Base-by-base conservation (phyloP, 1,140 invertebrate species). In the Lerema accius region DNA sequence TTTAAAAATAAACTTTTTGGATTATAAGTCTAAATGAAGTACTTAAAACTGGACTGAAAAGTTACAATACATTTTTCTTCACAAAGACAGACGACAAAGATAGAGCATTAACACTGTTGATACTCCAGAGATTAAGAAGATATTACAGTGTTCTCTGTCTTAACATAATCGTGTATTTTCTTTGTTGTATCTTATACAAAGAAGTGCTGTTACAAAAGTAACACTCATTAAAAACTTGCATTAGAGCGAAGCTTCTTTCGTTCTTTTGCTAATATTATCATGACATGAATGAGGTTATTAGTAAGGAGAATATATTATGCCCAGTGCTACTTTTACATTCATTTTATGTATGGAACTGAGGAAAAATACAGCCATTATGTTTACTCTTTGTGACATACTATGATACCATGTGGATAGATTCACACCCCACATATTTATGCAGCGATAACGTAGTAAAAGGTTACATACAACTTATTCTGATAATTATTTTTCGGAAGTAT, bases 221-320 rank as follows among this genome's bases (percentile, higher is more conserved):
- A 43, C 19, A 56, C 39, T 43, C 39, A 56, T 56, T 56, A 43
- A 56, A 43, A 43, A 46, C 51, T 43, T 56, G 26, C 51, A 56
- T 56, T 56, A 43, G n/a, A 42, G 19, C 39, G 19, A 43, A 43
- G 14, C 17, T 43, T 43, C 14, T 42, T 56, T 28, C 11, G 28
- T 14, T 19, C 42, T 56, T 42, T 15, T 13, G 26, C 26, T 49
- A 35, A 56, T 55, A 26, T 23, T 55, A 26, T 13, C 13, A 42
- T 14, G 37, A 55, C 32, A 7, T 40, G 10, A 11, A 11, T 9
- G 37, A 26, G 16, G 37, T 51, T 51, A 11, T 39, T 32, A 51
- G 1, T 32, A 32, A 32, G 9, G 9, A 32, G 4, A 32, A 9
- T 32, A 32, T 32, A 7, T 32, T 23, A 23, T 23, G 19, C 19